These are phyloP conservation scores for Patella caerulea DNA, from an alignment of 2,888 invertebrate species.

Conservation along the genomic window DNA sequence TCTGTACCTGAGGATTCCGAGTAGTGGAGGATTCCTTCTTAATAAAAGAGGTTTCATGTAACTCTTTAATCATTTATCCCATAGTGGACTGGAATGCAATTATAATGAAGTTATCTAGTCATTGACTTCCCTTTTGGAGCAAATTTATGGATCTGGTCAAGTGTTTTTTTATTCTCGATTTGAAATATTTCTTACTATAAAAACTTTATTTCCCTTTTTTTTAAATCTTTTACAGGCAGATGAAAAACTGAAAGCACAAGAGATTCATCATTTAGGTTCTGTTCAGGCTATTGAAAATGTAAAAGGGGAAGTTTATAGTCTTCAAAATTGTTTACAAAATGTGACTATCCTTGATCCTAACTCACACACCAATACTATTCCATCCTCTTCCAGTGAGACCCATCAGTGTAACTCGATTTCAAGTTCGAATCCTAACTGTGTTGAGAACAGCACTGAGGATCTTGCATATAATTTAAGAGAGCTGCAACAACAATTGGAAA, in stretches of 20 bases:
- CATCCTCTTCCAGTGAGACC: not conserved
- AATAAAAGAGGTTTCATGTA: no score
- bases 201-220: not conserved
- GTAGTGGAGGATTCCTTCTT: no score
- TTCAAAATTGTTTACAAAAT: constrained; percentile 54
- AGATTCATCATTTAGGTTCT: constrained; percentile 52
- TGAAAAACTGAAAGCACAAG: constrained; percentile 55
- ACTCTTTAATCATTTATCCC: no score
- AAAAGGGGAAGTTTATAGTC: constrained; percentile 60
- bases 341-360: not conserved
- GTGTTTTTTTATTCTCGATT: not conserved
- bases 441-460: constrained; percentile 25
- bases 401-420: not conserved
- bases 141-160: no score
- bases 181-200: not conserved
- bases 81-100: no score
- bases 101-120: no score
- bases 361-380: not conserved
- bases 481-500: constrained; percentile 44
- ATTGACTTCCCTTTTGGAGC: no score
- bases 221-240: constrained; percentile 53
- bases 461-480: constrained; percentile 29
- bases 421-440: not conserved
- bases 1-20: not conserved
- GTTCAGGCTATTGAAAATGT: constrained; percentile 62